These are phyloP conservation scores for Girardinichthys multiradiatus DNA, from an alignment of 2,113 vertebrate genomes.

Conservation along the genomic window DNA sequence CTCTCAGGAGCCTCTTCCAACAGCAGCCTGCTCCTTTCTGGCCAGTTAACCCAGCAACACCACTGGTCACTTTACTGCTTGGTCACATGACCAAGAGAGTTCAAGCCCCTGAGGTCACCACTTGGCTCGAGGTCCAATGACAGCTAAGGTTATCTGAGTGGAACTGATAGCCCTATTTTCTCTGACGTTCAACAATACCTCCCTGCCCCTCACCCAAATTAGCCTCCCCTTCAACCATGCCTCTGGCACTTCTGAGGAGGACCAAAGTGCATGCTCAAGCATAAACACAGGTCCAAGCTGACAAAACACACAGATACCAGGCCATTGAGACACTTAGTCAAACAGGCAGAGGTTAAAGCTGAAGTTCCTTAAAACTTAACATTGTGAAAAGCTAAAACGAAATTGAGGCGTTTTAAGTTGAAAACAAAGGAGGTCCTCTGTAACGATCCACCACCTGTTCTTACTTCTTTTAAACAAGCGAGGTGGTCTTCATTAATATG, in stretches of 20 bases:
- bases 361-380: conserved; percentile 32
- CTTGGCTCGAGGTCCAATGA: conserved; percentile 88
- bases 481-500: not conserved
- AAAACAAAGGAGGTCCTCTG: not conserved
- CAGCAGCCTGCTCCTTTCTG: conserved; percentile 80
- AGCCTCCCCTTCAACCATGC: conserved; percentile 55
- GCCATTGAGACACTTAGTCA: conserved; percentile 59
- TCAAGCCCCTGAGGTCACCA: conserved; percentile 93
- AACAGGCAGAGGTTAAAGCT: conserved; percentile 26
- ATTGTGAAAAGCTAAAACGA: not conserved
- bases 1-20: conserved; percentile 64
- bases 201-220: conserved; percentile 60
- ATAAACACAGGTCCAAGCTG: conserved; percentile 74
- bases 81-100: conserved; percentile 91
- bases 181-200: conserved; percentile 80
- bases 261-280: conserved; percentile 70
- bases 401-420: not conserved
- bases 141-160: conserved; percentile 91
- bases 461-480: not conserved
- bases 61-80: conserved; percentile 91
- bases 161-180: conserved; percentile 90
- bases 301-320: conserved; percentile 62
- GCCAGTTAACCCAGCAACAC: conserved; percentile 76
- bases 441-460: not conserved
- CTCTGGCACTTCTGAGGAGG: conserved; percentile 65